Percentiles rank a stretch among this genome's conserved stretches.
Evolutionary conservation across 2,888 invertebrate genomes (phyloP).

Genomic region (Acrocera orbiculus): DNA sequence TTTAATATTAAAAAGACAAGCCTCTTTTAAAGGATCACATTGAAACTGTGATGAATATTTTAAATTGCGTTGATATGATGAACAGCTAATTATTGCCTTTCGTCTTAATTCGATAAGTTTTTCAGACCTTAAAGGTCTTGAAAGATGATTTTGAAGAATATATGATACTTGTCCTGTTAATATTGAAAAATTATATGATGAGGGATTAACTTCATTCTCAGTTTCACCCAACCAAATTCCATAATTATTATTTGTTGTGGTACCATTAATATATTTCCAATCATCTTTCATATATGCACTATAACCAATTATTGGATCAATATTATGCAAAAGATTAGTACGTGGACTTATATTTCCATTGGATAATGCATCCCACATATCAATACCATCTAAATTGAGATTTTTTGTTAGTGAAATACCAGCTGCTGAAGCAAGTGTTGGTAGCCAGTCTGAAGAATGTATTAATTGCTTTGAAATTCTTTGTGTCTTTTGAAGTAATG

Average conservation of each 20-base stretch:
- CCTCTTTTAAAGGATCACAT: conserved; percentile 21
- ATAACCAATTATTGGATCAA: conserved; percentile 41
- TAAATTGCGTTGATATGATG: conserved; percentile 7
- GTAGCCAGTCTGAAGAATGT: conserved; percentile 71
- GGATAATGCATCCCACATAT: conserved; percentile 48
- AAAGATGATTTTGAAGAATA: conserved; percentile 11
- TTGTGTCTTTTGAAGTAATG: conserved; percentile 34
- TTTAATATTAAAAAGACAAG: conserved; percentile 35
- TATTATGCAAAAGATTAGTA: conserved; percentile 37
- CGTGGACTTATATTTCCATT: conserved; percentile 21
- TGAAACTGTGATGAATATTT: conserved; percentile 12
- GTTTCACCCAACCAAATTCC: conserved; percentile 17
- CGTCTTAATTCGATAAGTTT: conserved; percentile 14
- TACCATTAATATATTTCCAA: conserved; percentile 26
- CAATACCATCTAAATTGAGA: conserved; percentile 42
- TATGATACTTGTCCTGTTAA: conserved; percentile 16
- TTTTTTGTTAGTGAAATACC: conserved; percentile 15
- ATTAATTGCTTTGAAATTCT: conserved; percentile 46
- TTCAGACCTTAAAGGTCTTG: not conserved
- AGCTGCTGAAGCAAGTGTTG: conserved; percentile 40
- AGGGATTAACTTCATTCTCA: conserved; percentile 19
- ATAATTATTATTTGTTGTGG: conserved; percentile 17
- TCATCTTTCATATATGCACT: conserved; percentile 17
- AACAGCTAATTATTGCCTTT: conserved; percentile 19
- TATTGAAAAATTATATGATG: conserved; percentile 17